Base-by-base conservation (phyloP, 2,797 vertebrate species). In the Silurus aristotelis region DNA sequence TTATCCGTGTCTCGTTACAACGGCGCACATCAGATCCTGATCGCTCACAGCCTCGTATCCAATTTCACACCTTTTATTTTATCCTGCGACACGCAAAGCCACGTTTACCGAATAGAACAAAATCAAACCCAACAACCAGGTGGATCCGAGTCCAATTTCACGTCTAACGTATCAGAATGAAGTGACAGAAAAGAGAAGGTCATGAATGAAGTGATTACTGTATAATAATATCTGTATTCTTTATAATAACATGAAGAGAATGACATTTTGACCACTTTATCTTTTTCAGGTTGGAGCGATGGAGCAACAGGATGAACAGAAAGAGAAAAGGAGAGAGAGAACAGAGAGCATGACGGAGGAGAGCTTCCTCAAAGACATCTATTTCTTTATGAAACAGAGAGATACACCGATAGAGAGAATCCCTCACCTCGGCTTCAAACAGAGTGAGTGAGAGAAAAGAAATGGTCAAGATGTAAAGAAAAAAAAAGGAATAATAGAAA, bases 361-460 rank as follows among this genome's bases (percentile, higher is more conserved):
- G 22, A 84, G 79, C 0, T 96, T 96, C 73, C 92, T 95, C 0
- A 95, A 94, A 85, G 90, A 94, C 0, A 92, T 96, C n/a, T 93
- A 96, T 90, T 15, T 90, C 58, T 94, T 92, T 79, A 96, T 96
- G 95, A 95, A 93, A 90, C 95, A 92, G 73, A 92, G 92, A 91
- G 91, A 95, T 17, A 94, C 93, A 0, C 92, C 94, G 0, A 94
- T 96, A 13, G 95, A 96, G 88, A 93, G 94, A 77, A 95, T 96
- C 82, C 95, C 95, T 56, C 94, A 96, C 68, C 93, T 96, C 66
- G 95, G 95, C 84, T 96, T 96, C 89, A 96, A 95, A 90, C 95
- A 96, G 91, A 94, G 95, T 96, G 91, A 76, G 85, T 87, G n/a
- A 81, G 19, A 83, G 31, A 67, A 46, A 10, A 56, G 43, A 61